These are phyloP conservation scores for Lobophora halterata DNA, from an alignment of 2,888 invertebrate genomes.

Conservation along the genomic window DNA sequence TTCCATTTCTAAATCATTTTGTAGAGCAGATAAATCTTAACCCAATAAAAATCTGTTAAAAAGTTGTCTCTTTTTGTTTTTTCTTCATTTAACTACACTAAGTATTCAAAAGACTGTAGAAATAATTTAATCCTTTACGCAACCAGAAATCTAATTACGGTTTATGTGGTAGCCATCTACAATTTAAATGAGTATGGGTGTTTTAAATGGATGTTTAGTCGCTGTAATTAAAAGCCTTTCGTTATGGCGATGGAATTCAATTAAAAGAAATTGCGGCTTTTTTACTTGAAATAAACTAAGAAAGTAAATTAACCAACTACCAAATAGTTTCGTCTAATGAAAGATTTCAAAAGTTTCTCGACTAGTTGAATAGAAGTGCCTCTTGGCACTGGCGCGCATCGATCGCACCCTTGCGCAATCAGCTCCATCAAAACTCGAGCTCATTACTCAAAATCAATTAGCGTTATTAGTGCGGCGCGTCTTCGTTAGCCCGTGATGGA, in stretches of 20 bases:
- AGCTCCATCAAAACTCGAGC: constrained; percentile 78
- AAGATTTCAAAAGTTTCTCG: not conserved
- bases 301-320: no score
- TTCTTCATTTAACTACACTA: no score
- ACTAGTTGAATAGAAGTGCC: no score
- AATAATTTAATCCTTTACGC: not conserved
- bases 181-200: constrained; percentile 38
- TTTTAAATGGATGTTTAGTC: constrained; percentile 48
- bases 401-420: constrained; percentile 65
- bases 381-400: constrained; percentile 45
- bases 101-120: no score
- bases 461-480: constrained; percentile 80
- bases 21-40: no score
- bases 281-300: no score
- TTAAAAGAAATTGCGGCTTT: constrained; percentile 56
- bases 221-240: constrained; percentile 66
- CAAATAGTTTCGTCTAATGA: not conserved
- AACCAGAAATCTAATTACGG: constrained; percentile 12
- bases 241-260: constrained; percentile 70
- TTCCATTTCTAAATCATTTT: no score
- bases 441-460: constrained; percentile 82
- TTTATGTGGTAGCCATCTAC: constrained; percentile 12
- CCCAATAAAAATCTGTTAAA: no score
- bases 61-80: no score
- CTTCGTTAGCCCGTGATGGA: constrained; percentile 81